phyloP scores from a whole-genome alignment of 1,140 invertebrate genomes.

The Lucilia cuprina region DNA sequence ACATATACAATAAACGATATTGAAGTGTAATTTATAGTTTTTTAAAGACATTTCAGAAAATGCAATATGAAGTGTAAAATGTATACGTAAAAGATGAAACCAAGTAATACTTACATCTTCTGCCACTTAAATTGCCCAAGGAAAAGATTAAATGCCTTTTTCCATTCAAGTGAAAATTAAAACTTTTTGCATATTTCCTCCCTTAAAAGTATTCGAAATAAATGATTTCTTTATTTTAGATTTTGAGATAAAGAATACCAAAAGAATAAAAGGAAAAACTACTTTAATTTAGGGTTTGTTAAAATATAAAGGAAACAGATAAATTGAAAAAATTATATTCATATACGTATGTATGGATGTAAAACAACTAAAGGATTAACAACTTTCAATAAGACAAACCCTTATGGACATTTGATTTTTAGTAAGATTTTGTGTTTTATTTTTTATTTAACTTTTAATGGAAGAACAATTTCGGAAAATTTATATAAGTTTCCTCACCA shows the following conservation, averaged over 20 bases:
- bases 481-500: not conserved
- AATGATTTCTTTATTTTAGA: not conserved
- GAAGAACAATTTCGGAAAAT: not conserved
- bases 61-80: not conserved
- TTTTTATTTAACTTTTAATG: not conserved
- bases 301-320: not conserved
- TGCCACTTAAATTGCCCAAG: not conserved
- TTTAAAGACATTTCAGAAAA: not conserved
- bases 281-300: not conserved
- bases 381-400: not conserved
- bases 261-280: not conserved
- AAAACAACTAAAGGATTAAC: not conserved
- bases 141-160: not conserved
- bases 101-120: not conserved
- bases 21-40: constrained; percentile 26
- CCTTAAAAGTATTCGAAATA: not conserved
- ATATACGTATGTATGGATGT: not conserved
- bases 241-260: not conserved
- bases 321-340: not conserved
- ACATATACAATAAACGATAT: constrained; percentile 26
- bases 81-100: not conserved
- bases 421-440: not conserved
- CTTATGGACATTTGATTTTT: not conserved
- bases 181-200: not conserved
- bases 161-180: not conserved